Conservation (phyloP, 2,113 vertebrate species). For the Chlorocebus sabaeus region DNA sequence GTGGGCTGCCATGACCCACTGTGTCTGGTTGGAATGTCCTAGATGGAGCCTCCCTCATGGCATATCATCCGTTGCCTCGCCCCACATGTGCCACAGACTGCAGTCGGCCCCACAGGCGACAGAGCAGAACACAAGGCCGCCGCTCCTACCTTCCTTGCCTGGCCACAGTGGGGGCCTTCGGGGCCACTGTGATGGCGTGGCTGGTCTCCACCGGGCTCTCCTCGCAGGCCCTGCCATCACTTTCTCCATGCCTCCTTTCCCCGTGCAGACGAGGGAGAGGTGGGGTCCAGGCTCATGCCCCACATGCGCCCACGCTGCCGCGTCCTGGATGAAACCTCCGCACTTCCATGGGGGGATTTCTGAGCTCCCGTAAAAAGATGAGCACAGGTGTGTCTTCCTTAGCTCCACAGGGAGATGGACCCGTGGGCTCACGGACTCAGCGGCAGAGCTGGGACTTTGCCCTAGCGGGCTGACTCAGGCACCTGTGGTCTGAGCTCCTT, state of each 20-base stretch:
- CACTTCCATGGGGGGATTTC: neutral
- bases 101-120: neutral
- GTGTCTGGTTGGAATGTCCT: neutral
- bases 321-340: neutral
- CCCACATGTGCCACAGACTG: too few species aligned
- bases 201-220: neutral
- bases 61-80: rapidly evolving
- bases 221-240: neutral
- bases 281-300: neutral
- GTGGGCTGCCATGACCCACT: neutral
- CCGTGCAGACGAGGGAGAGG: neutral
- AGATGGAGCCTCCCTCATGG: neutral
- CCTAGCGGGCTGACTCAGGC: neutral
- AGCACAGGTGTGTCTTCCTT: neutral
- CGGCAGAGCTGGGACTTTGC: neutral
- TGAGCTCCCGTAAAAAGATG: neutral
- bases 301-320: too few species aligned
- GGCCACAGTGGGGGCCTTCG: neutral
- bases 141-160: neutral
- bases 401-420: neutral
- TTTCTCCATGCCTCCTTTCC: neutral
- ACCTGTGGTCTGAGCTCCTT: neutral
- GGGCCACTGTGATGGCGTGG: neutral
- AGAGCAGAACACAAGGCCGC: neutral
- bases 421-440: rapidly evolving